Conservation (phyloP, 2,797 vertebrate species). For the Cyclopterus lumpus region DNA sequence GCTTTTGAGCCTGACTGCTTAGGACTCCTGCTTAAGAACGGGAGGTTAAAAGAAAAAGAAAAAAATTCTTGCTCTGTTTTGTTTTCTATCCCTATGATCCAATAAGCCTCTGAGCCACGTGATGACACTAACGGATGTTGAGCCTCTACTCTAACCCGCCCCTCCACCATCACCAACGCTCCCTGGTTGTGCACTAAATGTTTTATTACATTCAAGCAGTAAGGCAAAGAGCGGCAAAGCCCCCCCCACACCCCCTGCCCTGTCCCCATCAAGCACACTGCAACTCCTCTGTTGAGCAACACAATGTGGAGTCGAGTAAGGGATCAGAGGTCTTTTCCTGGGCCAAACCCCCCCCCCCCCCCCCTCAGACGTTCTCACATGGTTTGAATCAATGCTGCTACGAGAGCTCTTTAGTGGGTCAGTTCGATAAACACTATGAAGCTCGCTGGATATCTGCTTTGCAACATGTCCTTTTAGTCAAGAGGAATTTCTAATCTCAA, state of each 20-base stretch:
- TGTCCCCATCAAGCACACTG: conserved; percentile 8
- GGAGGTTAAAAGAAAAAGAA: conserved; percentile 15
- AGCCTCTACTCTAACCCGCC: conserved; percentile 13
- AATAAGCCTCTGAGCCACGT: conserved; percentile 58
- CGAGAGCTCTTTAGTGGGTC: conserved; percentile 62
- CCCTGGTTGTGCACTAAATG: conserved; percentile 60
- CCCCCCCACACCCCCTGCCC: too few species aligned
- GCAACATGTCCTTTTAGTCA: conserved; percentile 15
- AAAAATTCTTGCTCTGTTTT: conserved; percentile 34
- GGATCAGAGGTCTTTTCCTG: conserved; percentile 83
- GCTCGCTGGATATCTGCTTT: conserved; percentile 37
- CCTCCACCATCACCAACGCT: background rate
- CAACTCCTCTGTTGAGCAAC: conserved; percentile 64
- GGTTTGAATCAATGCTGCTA: conserved; percentile 82
- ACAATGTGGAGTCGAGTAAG: conserved; percentile 75
- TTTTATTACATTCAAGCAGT: conserved; percentile 71
- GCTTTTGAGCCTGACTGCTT: conserved; percentile 48
- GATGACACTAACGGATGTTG: conserved; percentile 68
- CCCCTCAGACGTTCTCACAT: conserved; percentile 77
- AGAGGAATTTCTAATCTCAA: conserved; percentile 46
- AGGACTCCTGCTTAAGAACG: conserved; percentile 40
- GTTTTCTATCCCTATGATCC: conserved; percentile 56
- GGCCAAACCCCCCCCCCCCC: conserved; percentile 68
- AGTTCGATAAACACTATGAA: conserved; percentile 63
- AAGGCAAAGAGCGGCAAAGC: conserved; percentile 64